Conservation (phyloP, 2,113 vertebrate genomes). For the Channa maculata region DNA sequence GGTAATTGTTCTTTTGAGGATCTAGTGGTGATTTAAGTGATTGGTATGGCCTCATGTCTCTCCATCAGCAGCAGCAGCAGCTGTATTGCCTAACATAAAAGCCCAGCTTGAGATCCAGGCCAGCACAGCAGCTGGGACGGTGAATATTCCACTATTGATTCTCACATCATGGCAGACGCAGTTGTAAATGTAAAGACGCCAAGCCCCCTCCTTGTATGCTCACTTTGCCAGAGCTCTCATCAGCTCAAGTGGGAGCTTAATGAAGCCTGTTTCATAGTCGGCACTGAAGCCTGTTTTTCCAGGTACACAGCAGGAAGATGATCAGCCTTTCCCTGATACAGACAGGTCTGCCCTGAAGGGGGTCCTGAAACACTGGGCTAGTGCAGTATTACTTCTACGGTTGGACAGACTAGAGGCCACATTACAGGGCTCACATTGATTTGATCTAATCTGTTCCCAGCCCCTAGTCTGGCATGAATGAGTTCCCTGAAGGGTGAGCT, state of each 20-base stretch:
- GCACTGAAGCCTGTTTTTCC: slow-evolving; percentile 72
- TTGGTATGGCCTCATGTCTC: slow-evolving; percentile 59
- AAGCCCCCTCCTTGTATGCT: slow-evolving; percentile 48
- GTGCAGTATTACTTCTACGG: slow-evolving; percentile 48
- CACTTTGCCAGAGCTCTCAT: slow-evolving; percentile 72
- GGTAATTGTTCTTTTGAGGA: slow-evolving; percentile 64
- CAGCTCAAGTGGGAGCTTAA: slow-evolving; percentile 68
- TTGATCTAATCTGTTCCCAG: slow-evolving; percentile 77
- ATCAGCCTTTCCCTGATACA: slow-evolving; percentile 69
- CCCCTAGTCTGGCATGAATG: slow-evolving; percentile 69
- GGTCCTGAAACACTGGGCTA: slow-evolving; percentile 64
- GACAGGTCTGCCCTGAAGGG: slow-evolving; percentile 71
- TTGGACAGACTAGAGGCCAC: slow-evolving; percentile 57
- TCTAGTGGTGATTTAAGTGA: slow-evolving; percentile 60
- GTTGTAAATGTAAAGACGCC: slow-evolving; percentile 57
- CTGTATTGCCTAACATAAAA: slow-evolving; percentile 63
- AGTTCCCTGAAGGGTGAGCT: slow-evolving; percentile 75
- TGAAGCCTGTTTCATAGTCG: slow-evolving; percentile 70
- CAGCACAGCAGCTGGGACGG: slow-evolving; percentile 36
- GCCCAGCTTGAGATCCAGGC: slow-evolving; percentile 61
- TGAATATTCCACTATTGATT: slow-evolving; percentile 79
- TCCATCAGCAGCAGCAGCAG: slow-evolving; percentile 50
- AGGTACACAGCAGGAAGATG: slow-evolving; percentile 76
- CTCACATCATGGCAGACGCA: slow-evolving; percentile 57
- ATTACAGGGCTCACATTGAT: slow-evolving; percentile 78